A percentile compares a stretch with the other conserved stretches of the same genome.
Conservation (phyloP, 2,113 vertebrate genomes). For the Saiga tatarica region DNA sequence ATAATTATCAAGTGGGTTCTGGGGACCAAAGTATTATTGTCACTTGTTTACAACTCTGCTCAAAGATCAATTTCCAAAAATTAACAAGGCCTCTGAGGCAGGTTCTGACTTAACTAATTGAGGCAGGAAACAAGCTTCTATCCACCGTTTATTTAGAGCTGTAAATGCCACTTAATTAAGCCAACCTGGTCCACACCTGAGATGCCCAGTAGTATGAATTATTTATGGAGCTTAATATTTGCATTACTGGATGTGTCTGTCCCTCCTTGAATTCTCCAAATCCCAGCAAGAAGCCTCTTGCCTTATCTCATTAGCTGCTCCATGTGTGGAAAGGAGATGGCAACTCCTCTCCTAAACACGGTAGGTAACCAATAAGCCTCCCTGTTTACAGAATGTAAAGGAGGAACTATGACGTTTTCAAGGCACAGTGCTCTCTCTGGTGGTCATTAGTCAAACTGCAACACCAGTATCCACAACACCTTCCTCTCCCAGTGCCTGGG, state of each 20-base stretch:
- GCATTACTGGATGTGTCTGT: not conserved
- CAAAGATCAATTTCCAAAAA: not conserved
- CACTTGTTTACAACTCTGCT: conserved; percentile 35
- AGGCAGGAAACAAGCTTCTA: not conserved
- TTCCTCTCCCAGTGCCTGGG: not conserved
- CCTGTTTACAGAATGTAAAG: not conserved
- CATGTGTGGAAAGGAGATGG: not conserved
- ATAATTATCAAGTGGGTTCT: not conserved
- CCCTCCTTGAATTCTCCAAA: conserved; percentile 40
- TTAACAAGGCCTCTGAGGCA: not conserved
- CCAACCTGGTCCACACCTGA: not conserved
- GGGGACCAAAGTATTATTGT: conserved; percentile 14
- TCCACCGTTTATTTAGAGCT: not conserved
- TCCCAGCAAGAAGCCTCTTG: conserved; percentile 16
- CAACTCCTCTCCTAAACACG: not conserved
- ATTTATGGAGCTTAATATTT: conserved; percentile 41
- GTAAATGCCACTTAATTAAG: not conserved
- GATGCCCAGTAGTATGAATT: conserved; percentile 20
- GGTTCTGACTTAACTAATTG: conserved; percentile 33
- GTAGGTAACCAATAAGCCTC: not conserved
- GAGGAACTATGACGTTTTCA: conserved; percentile 26
- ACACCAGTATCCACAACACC: no score
- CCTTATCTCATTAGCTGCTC: conserved; percentile 46
- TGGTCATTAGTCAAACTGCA: conserved; percentile 20
- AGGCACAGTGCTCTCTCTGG: conserved; percentile 68